These are phyloP conservation scores for Acridotheres tristis DNA, from an alignment of 2,797 vertebrate genomes.

Conservation along the genomic window DNA sequence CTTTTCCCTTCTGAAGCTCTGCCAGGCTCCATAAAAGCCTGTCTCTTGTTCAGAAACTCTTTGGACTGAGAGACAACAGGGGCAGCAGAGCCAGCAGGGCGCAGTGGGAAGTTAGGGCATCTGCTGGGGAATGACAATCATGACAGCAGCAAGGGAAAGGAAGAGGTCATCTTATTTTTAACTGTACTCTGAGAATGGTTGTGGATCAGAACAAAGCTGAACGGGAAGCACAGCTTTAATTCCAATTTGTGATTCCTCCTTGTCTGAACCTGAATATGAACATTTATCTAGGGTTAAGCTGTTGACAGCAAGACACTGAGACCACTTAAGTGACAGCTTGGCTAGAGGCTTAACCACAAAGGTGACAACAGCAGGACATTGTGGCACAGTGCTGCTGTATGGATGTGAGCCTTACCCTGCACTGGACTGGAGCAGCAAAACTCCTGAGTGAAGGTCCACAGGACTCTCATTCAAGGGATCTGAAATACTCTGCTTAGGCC, in stretches of 20 bases:
- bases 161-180: conserved; percentile 67
- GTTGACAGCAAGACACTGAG: neutral
- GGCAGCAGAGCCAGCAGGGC: conserved; percentile 23
- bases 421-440: neutral
- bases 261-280: neutral
- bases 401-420: neutral
- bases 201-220: neutral
- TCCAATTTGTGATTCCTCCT: neutral
- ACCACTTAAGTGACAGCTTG: neutral
- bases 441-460: neutral
- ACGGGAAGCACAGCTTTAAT: neutral
- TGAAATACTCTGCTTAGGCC: neutral
- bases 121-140: conserved; percentile 49
- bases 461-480: neutral
- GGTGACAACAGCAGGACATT: neutral
- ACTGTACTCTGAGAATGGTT: neutral
- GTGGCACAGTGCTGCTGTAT: neutral
- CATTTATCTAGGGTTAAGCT: neutral
- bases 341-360: neutral
- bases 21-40: conserved; percentile 55
- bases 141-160: conserved; percentile 25
- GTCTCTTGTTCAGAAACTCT: conserved; percentile 58
- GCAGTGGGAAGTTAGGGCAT: conserved; percentile 14
- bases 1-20: conserved; percentile 56
- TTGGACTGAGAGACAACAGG: conserved; percentile 53